Conservation (phyloP, 2,797 vertebrate species). For the Phataginus tetradactyla region DNA sequence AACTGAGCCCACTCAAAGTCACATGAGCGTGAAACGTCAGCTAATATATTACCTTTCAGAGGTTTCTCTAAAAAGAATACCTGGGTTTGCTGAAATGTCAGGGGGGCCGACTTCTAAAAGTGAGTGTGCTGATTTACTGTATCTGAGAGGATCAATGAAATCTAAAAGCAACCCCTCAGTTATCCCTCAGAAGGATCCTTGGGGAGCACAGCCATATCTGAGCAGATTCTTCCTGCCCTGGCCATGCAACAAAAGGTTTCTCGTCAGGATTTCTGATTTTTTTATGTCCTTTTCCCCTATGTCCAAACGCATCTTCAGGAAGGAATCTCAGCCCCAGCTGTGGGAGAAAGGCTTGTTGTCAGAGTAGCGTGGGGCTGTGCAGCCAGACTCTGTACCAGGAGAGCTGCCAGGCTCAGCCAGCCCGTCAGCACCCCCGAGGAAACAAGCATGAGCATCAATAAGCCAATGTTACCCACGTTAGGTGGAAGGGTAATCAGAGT, state of each 20-base stretch:
- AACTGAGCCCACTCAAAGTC: neutral
- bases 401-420: neutral
- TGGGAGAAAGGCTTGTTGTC: neutral
- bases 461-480: accelerated
- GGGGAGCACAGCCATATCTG: neutral
- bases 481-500: neutral
- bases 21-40: neutral
- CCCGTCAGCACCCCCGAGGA: neutral
- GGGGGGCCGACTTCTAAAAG: neutral
- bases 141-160: neutral
- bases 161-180: neutral
- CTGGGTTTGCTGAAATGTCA: neutral
- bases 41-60: neutral
- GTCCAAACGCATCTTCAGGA: neutral
- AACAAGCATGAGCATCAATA: neutral
- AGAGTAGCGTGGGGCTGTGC: no score
- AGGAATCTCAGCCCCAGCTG: neutral
- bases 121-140: neutral
- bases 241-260: neutral
- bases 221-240: neutral
- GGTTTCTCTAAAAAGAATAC: neutral
- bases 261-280: neutral
- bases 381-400: neutral
- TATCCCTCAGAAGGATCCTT: neutral
- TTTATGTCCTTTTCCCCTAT: neutral